Evolutionary conservation across 2,888 invertebrate genomes (phyloP), one percentile per base, ranked within the genome.

Genomic region (Lumbricus terrestris): DNA sequence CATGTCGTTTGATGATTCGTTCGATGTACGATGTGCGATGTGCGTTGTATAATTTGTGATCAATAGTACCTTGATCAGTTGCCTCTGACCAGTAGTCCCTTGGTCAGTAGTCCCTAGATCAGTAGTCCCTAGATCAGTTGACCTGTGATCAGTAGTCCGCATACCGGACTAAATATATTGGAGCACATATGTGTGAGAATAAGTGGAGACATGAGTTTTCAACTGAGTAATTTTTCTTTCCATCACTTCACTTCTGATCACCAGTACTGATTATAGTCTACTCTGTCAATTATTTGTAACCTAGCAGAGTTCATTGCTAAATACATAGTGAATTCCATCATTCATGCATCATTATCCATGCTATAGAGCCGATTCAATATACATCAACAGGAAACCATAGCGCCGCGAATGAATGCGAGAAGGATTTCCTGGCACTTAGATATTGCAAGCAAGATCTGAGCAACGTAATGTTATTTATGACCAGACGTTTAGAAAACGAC

Each of bases 391-490:
- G 85, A 85, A 85, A 33, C 37, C 85, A 37, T 34, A 34, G 85
- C 23, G 35, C 20, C 35, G 35, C 8, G 85, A 85, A 85, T 85
- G 23, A 85, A 85, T 85, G 37, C 35, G 37, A 85, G 85, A 34
- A 29, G 85, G 85, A 85, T 85, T 85, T 85, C 85, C 34, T 34
- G 85, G 23, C 18, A 85, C 23, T 37, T 85, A 37, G 37, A 85
- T 34, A 83, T 85, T 33, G 85, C 85, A 37, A 0, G n/a, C 35
- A 85, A 35, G 34, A 85, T 85, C 85, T 85, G 34, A 34, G 85
- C 85, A 85, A 85, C 29, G 37, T 85, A 85, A 85, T 85, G 34
- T 85, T 85, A 85, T 85, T 85, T 85, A 85, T 85, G 85, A 37
- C 37, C 85, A 23, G 37, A 85, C 37, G 35, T 85, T 85, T 37